phyloP scores from a whole-genome alignment of 2,888 invertebrate genomes.

The Acanthacorydalis orientalis region DNA sequence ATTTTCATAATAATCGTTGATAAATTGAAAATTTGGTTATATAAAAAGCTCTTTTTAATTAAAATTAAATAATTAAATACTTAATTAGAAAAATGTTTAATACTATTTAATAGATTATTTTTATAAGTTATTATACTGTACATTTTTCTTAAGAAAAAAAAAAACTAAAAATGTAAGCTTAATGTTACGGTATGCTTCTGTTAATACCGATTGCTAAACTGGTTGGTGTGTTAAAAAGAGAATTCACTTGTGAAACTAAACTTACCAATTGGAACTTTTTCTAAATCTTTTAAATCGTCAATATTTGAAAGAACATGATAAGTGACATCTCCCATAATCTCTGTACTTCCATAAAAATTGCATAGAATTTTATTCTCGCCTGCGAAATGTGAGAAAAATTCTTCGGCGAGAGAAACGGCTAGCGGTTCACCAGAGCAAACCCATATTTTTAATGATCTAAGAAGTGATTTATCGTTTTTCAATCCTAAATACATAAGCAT shows the following conservation, averaged over 20 bases:
- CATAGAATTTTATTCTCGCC: constrained; percentile 48
- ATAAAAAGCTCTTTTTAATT: too few species aligned
- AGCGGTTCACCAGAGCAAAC: constrained; percentile 78
- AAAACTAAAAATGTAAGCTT: too few species aligned
- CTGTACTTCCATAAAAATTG: constrained; percentile 84
- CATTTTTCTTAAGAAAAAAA: too few species aligned
- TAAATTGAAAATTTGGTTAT: too few species aligned
- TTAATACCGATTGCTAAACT: too few species aligned
- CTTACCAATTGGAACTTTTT: constrained; percentile 70
- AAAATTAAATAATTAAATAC: too few species aligned
- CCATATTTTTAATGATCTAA: constrained; percentile 47
- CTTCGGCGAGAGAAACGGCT: constrained; percentile 46
- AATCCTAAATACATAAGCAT: constrained; percentile 57
- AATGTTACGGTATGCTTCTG: too few species aligned
- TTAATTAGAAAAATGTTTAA: too few species aligned
- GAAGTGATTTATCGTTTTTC: constrained; percentile 15
- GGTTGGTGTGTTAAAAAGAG: background rate
- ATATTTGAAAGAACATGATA: constrained; percentile 47
- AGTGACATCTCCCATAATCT: constrained; percentile 83
- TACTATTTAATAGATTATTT: too few species aligned
- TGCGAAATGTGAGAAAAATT: constrained; percentile 63
- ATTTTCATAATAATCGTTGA: too few species aligned
- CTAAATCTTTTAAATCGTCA: constrained; percentile 39
- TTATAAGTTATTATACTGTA: too few species aligned
- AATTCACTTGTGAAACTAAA: constrained; percentile 7